Evolutionary conservation across 2,113 vertebrate species (phyloP).

Genomic region (Lontra canadensis): DNA sequence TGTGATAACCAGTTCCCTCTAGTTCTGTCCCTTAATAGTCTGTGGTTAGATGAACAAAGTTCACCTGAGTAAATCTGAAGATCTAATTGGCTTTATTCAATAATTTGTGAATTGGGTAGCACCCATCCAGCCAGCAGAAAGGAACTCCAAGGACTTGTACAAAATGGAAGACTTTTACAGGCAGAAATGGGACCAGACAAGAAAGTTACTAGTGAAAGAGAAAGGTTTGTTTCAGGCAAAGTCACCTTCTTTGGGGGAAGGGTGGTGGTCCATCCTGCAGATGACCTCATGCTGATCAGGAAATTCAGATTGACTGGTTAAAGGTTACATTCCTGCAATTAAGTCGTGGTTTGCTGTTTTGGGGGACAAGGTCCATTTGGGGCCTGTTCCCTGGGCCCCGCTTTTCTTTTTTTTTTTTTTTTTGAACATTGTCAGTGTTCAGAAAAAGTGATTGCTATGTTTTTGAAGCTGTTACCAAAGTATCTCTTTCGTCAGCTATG

Average conservation of each 20-base stretch:
- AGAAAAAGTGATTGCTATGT: neutral
- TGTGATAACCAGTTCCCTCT: neutral
- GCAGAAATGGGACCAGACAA: neutral
- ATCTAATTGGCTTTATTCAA: neutral
- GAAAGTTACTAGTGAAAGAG: neutral
- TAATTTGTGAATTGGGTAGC: neutral
- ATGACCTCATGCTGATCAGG: neutral
- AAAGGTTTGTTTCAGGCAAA: neutral
- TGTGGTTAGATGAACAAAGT: neutral
- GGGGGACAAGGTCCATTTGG: neutral
- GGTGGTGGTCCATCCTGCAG: neutral
- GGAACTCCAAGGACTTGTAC: neutral
- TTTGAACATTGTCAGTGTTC: neutral
- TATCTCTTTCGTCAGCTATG: neutral
- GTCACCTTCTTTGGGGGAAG: neutral
- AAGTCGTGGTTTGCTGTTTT: neutral
- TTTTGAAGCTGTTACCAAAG: conserved; percentile 13
- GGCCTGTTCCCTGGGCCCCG: no score
- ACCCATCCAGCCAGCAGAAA: neutral
- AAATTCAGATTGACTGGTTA: neutral
- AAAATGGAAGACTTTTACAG: neutral
- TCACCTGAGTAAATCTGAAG: neutral
- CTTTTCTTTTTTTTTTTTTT: neutral
- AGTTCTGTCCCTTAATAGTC: neutral
- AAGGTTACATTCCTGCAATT: neutral